phyloP scores from a whole-genome alignment of 2,113 vertebrate genomes.

The Odocoileus virginianus region DNA sequence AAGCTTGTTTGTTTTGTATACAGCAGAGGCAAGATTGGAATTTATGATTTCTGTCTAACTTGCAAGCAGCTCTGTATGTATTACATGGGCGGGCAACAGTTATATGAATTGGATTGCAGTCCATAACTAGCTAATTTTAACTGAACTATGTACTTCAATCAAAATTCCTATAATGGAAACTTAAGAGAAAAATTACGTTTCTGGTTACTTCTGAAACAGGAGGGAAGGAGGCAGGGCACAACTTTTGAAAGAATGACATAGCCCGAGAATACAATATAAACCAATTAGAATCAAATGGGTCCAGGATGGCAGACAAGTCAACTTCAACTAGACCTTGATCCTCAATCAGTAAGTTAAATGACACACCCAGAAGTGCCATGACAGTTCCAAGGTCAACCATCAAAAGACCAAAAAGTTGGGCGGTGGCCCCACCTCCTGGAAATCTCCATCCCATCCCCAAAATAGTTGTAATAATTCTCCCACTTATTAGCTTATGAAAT shows the following conservation, averaged over 20 bases:
- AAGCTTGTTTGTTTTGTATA: background rate
- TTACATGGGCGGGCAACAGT: background rate
- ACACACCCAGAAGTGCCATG: background rate
- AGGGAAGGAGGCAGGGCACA: background rate
- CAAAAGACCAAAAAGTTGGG: background rate
- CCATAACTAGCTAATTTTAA: background rate
- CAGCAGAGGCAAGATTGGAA: background rate
- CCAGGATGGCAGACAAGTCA: background rate
- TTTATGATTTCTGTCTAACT: background rate
- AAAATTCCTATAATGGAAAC: slow-evolving; percentile 28
- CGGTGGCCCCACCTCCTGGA: background rate
- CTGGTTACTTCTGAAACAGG: background rate
- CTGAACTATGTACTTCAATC: background rate
- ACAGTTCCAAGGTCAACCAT: background rate
- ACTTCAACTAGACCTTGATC: background rate
- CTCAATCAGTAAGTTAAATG: background rate
- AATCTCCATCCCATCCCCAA: background rate
- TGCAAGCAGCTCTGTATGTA: background rate
- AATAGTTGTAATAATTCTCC: background rate
- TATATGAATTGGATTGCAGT: background rate
- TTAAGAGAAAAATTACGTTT: background rate
- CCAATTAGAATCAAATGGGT: background rate
- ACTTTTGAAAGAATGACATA: background rate
- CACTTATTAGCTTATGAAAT: background rate
- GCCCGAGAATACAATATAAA: background rate